Percentiles rank a stretch among this genome's conserved stretches.
These are phyloP conservation scores for Apodemia hepburni DNA, from an alignment of 2,888 invertebrate genomes.

Conservation along the genomic window DNA sequence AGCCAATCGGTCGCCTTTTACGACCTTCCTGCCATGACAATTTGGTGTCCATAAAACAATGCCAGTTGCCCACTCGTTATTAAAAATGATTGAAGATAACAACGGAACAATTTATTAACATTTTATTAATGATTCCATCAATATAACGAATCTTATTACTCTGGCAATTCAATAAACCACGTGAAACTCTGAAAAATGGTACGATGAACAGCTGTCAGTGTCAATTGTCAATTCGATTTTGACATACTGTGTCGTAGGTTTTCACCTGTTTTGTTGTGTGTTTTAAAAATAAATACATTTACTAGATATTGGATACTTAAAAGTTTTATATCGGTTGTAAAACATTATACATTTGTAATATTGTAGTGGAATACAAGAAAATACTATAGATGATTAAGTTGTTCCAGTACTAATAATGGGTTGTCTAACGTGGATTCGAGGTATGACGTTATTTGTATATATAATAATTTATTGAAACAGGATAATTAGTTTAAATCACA, in stretches of 20 bases:
- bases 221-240: neutral
- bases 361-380: neutral
- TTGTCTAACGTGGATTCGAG: constrained; percentile 69
- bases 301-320: neutral
- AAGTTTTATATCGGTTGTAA: neutral
- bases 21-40: too few relatives aligned
- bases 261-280: constrained; percentile 2
- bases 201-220: neutral
- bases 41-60: too few relatives aligned
- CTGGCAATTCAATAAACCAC: neutral
- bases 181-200: neutral
- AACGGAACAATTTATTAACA: too few relatives aligned
- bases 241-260: neutral
- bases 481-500: neutral
- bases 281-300: neutral
- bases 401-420: constrained; percentile 46
- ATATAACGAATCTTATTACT: neutral
- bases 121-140: too few relatives aligned
- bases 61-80: too few relatives aligned
- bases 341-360: neutral
- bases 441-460: constrained; percentile 47
- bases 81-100: too few relatives aligned
- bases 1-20: too few relatives aligned
- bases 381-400: neutral
- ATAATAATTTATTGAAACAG: neutral